phyloP scores from a whole-genome alignment of 1,140 invertebrate genomes.

The Diabrotica undecimpunctata region DNA sequence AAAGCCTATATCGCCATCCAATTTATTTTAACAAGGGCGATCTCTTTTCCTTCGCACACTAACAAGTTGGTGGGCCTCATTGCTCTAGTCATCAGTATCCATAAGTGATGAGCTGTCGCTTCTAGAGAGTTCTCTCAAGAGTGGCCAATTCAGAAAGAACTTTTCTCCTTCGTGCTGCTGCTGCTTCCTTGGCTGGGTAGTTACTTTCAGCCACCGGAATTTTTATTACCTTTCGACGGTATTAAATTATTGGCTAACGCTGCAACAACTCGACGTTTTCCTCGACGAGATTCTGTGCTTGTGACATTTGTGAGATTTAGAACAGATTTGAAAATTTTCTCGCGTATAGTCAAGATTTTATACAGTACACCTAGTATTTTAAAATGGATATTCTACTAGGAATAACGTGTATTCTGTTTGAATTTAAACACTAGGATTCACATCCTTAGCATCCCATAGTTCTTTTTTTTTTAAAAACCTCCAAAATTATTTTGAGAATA shows the following conservation, averaged over 20 bases:
- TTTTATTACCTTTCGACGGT: conserved; percentile 37
- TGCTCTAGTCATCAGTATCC: conserved; percentile 56
- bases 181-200: conserved; percentile 8
- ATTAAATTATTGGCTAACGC: conserved; percentile 35
- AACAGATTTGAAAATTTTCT: too few species aligned
- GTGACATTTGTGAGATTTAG: conserved; percentile 1
- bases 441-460: too few species aligned
- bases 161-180: conserved; percentile 32
- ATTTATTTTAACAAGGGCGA: conserved; percentile 46
- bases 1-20: conserved; percentile 34
- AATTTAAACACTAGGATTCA: too few species aligned
- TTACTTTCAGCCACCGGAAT: conserved; percentile 25
- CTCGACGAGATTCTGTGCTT: conserved; percentile 10
- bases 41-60: conserved; percentile 37
- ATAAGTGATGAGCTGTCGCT: conserved; percentile 53
- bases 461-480: too few species aligned
- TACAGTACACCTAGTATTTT: too few species aligned
- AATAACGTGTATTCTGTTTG: too few species aligned
- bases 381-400: too few species aligned
- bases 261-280: conserved; percentile 31
- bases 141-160: conserved; percentile 36
- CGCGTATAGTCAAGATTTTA: too few species aligned
- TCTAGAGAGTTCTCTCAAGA: conserved; percentile 24
- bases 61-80: conserved; percentile 47
- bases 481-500: too few species aligned